These are phyloP conservation scores for Serilophus lunatus DNA, from an alignment of 2,113 vertebrate genomes.

Conservation along the genomic window DNA sequence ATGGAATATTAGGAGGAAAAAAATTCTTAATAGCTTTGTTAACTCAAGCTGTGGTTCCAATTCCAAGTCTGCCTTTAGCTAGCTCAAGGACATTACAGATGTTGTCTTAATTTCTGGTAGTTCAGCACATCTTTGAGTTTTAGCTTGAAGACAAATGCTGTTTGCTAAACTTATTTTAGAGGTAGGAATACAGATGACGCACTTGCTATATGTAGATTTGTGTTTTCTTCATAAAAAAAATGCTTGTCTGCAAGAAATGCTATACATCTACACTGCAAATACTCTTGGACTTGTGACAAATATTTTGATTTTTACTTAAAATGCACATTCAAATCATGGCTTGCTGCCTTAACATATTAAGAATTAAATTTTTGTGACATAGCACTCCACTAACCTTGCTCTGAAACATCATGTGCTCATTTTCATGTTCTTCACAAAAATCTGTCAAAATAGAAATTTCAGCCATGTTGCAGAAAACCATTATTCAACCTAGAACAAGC, in stretches of 20 bases:
- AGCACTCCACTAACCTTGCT: neutral
- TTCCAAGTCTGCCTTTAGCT: neutral
- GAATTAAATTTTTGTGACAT: neutral
- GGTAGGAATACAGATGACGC: neutral
- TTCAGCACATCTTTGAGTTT: neutral
- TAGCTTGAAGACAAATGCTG: neutral
- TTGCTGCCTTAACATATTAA: neutral
- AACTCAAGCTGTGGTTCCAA: neutral
- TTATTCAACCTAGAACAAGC: neutral
- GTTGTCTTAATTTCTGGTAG: neutral
- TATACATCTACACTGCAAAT: neutral
- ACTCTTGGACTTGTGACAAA: neutral
- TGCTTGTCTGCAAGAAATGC: neutral
- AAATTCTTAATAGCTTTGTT: neutral
- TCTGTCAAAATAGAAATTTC: neutral
- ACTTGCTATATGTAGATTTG: neutral
- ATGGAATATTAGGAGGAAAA: neutral
- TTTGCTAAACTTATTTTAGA: neutral
- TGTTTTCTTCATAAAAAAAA: neutral
- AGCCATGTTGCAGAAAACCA: neutral
- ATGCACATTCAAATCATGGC: neutral
- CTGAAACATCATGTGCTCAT: neutral
- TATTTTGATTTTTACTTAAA: neutral
- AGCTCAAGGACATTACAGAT: neutral
- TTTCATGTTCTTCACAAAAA: neutral